Conservation (phyloP, 2,888 invertebrate genomes). For the Meganola albula region DNA sequence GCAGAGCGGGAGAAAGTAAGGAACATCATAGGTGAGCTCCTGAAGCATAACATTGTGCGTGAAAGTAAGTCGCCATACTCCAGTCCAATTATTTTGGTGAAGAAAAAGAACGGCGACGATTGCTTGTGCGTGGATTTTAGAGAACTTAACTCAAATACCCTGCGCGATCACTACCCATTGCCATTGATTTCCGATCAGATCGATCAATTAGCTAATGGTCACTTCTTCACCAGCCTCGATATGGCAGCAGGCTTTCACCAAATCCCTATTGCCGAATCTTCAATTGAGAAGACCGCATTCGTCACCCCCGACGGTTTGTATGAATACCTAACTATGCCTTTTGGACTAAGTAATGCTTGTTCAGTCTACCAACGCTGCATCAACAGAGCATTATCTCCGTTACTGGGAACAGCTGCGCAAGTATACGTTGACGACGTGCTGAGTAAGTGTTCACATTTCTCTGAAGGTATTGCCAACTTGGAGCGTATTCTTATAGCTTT, state of each 20-base stretch:
- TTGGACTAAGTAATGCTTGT: slow-evolving; percentile 26
- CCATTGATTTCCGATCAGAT: slow-evolving; percentile 9
- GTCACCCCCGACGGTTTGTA: slow-evolving; percentile 30
- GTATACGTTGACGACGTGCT: slow-evolving; percentile 33
- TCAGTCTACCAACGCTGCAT: slow-evolving; percentile 18
- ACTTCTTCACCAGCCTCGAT: slow-evolving; percentile 5
- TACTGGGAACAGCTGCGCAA: slow-evolving; percentile 16
- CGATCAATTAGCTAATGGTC: slow-evolving; percentile 8
- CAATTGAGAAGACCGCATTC: slow-evolving; percentile 31
- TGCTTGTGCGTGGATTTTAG: slow-evolving; percentile 16
- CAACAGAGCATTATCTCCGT: slow-evolving; percentile 5
- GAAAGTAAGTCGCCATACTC: slow-evolving; percentile 31
- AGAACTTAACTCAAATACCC: slow-evolving; percentile 13
- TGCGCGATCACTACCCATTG: slow-evolving; percentile 15
- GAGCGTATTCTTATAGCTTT: slow-evolving; percentile 24
- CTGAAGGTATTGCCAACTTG: slow-evolving; percentile 17
- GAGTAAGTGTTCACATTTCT: slow-evolving; percentile 15
- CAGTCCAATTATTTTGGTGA: slow-evolving; percentile 28
- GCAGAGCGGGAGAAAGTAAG: slow-evolving; percentile 28
- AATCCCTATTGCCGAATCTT: slow-evolving; percentile 21
- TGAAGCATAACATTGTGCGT: slow-evolving; percentile 27
- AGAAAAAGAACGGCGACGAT: slow-evolving; percentile 27
- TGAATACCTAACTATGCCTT: slow-evolving; percentile 33
- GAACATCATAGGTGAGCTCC: slow-evolving; percentile 22
- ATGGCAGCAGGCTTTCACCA: slow-evolving; percentile 5